These are phyloP conservation scores for Bryconaethiops microstoma DNA, from an alignment of 2,797 vertebrate species.

Conservation along the genomic window DNA sequence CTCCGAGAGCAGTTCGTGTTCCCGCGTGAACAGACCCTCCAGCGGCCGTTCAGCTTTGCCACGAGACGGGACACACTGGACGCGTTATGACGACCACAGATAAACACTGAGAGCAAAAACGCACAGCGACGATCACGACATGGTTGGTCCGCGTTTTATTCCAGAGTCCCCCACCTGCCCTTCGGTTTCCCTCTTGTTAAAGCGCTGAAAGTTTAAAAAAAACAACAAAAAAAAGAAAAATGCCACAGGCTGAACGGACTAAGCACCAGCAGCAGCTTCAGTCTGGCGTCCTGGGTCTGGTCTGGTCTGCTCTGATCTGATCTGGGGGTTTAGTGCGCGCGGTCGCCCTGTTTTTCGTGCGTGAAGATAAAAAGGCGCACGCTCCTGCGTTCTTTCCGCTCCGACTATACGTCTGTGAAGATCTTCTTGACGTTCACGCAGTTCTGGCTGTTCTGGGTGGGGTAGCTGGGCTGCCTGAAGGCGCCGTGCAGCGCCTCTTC, in stretches of 20 bases:
- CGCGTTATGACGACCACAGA: conserved; percentile 39
- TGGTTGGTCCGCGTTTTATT: conserved; percentile 2
- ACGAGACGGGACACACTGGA: conserved; percentile 49
- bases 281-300: neutral
- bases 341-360: neutral
- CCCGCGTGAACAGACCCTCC: conserved; percentile 53
- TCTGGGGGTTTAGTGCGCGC: neutral
- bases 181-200: neutral
- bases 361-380: conserved; percentile 15
- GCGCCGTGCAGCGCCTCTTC: conserved; percentile 89
- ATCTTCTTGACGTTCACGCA: conserved; percentile 95
- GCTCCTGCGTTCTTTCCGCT: conserved; percentile 20
- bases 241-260: neutral
- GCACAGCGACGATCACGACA: conserved; percentile 51
- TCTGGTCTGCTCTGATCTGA: neutral
- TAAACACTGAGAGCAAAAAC: conserved; percentile 57
- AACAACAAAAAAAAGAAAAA: neutral
- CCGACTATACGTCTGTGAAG: conserved; percentile 92
- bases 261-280: neutral
- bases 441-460: conserved; percentile 90
- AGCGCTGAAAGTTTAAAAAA: neutral
- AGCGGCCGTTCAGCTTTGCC: conserved; percentile 37
- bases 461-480: conserved; percentile 87
- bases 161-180: neutral
- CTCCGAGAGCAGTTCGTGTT: conserved; percentile 47